Conservation (phyloP, 2,888 invertebrate genomes). For the Lasioglossum marginatum region DNA sequence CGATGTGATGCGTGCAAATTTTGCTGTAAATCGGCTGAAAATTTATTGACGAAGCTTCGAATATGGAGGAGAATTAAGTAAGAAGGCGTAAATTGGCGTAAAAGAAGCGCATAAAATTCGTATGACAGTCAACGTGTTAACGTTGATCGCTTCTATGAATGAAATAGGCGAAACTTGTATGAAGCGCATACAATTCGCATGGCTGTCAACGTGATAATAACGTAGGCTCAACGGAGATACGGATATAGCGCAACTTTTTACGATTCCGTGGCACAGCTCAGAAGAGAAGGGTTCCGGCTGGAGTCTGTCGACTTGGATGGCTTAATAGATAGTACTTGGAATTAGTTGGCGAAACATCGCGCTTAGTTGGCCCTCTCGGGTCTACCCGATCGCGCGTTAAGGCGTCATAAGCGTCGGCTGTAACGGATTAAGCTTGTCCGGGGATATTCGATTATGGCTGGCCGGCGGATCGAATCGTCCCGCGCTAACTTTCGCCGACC, state of each 20-base stretch:
- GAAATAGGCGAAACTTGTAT: neutral
- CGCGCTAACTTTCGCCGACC: slow-evolving; percentile 78
- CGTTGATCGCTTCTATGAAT: neutral
- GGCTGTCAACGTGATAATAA: neutral
- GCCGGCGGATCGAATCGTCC: slow-evolving; percentile 73
- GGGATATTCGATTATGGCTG: slow-evolving; percentile 74
- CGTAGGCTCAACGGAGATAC: neutral
- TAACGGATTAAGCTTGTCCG: slow-evolving; percentile 63
- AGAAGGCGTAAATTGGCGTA: neutral
- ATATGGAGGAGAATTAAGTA: neutral
- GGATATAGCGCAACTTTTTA: neutral
- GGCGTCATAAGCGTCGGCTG: slow-evolving; percentile 46
- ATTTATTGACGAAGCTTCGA: neutral
- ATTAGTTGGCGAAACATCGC: slow-evolving; percentile 30
- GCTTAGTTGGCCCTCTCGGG: slow-evolving; percentile 20
- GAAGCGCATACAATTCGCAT: neutral
- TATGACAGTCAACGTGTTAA: neutral
- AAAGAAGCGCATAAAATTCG: neutral
- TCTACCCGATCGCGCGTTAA: slow-evolving; percentile 43
- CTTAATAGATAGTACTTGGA: slow-evolving; percentile 13
- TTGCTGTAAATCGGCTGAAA: neutral
- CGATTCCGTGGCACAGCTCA: neutral
- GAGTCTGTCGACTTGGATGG: neutral
- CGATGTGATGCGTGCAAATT: neutral
- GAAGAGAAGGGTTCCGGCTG: neutral